phyloP scores from a whole-genome alignment of 2,888 invertebrate genomes.

The Crepidodera aurea region DNA sequence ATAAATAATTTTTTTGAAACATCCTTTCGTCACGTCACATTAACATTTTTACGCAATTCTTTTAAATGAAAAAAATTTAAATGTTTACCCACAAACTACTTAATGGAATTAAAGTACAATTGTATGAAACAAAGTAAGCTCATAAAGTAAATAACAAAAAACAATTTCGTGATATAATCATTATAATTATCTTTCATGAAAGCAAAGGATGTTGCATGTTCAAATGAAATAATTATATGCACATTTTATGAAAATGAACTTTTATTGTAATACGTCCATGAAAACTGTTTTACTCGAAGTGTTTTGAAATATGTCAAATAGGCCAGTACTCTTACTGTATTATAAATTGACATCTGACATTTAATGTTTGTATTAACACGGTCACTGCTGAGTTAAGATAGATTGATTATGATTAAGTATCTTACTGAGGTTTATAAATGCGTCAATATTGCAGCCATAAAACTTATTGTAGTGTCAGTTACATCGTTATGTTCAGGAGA shows the following conservation, averaged over 20 bases:
- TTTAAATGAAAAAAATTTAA: slow-evolving; percentile 8
- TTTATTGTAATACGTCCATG: slow-evolving; percentile 39
- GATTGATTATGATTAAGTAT: too few relatives aligned
- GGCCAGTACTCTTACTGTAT: too few relatives aligned
- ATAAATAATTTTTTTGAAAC: background rate
- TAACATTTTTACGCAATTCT: slow-evolving; percentile 11
- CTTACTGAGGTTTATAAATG: too few relatives aligned
- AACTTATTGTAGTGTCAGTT: too few relatives aligned
- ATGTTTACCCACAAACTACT: slow-evolving; percentile 15
- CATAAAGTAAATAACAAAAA: slow-evolving; percentile 17
- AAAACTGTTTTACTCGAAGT: too few relatives aligned
- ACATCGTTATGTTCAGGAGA: too few relatives aligned
- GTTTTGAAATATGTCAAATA: background rate
- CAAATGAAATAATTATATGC: slow-evolving; percentile 45
- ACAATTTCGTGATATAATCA: slow-evolving; percentile 26
- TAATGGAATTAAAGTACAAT: slow-evolving; percentile 32
- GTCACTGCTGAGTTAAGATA: too few relatives aligned
- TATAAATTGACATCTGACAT: too few relatives aligned
- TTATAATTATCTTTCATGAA: slow-evolving; percentile 23
- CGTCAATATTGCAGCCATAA: too few relatives aligned
- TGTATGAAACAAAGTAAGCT: slow-evolving; percentile 23
- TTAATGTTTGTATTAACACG: too few relatives aligned
- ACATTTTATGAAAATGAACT: slow-evolving; percentile 47
- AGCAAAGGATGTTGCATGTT: slow-evolving; percentile 47
- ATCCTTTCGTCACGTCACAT: slow-evolving; percentile 21